Evolutionary conservation across 2,797 vertebrate species (phyloP).

Genomic region (Ispidina lecontei): DNA sequence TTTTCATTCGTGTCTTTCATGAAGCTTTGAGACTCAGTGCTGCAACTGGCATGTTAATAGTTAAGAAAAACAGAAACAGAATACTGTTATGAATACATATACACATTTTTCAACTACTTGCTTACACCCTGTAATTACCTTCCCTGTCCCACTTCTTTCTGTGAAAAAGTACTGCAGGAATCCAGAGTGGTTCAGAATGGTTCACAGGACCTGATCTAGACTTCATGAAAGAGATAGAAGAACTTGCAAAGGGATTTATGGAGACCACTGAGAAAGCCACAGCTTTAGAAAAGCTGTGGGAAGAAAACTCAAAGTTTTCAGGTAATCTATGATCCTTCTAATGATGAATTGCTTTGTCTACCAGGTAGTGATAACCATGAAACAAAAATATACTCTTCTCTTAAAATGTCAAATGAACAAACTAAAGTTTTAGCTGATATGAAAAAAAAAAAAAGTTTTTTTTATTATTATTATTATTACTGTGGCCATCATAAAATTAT

Average conservation of each 20-base stretch:
- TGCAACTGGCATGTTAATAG: background rate
- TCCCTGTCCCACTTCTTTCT: background rate
- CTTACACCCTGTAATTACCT: background rate
- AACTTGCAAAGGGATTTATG: conserved; percentile 59
- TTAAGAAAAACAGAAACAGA: background rate
- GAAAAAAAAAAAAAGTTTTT: background rate
- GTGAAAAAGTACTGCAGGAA: conserved; percentile 6
- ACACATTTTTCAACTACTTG: background rate
- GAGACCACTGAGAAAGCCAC: conserved; percentile 53
- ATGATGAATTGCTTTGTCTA: background rate
- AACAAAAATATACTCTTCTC: background rate
- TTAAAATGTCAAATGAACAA: background rate
- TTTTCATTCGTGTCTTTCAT: background rate
- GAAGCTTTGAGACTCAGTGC: background rate
- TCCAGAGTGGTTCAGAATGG: background rate
- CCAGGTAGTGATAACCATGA: background rate
- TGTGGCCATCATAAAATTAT: background rate
- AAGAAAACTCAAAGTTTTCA: conserved; percentile 17
- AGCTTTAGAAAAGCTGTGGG: conserved; percentile 63
- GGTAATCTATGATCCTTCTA: conserved; percentile 35
- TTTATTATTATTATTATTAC: background rate
- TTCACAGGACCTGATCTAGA: background rate
- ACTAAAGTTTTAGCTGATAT: background rate
- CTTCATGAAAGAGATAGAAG: conserved; percentile 69
- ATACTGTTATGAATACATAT: background rate